phyloP scores from a whole-genome alignment of 2,888 invertebrate species.

The Meta bourneti region DNA sequence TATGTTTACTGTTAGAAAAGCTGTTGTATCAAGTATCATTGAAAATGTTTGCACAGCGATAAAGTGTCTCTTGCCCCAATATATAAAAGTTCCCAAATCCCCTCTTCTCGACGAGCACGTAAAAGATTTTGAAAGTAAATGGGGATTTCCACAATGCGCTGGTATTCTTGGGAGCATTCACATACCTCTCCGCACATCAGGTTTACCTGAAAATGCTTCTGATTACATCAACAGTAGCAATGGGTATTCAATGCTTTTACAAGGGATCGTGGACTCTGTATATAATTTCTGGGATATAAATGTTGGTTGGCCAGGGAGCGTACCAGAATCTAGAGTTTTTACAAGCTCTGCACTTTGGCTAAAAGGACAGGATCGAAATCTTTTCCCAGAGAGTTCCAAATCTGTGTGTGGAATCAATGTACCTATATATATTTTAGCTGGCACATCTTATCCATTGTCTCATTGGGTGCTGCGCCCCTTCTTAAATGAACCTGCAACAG shows the following conservation, averaged over 20 bases:
- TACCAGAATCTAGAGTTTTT: slow-evolving; percentile 56
- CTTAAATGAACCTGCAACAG: slow-evolving; percentile 28
- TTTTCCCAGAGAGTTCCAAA: slow-evolving; percentile 42
- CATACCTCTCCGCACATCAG: slow-evolving; percentile 39
- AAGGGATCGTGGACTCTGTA: slow-evolving; percentile 57
- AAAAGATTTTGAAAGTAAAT: slow-evolving; percentile 52
- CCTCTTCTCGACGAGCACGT: background rate
- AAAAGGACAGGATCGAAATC: slow-evolving; percentile 51
- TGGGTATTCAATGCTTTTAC: slow-evolving; percentile 49
- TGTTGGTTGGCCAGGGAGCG: slow-evolving; percentile 63
- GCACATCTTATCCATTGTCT: slow-evolving; percentile 52
- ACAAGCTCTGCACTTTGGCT: slow-evolving; percentile 53
- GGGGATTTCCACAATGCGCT: slow-evolving; percentile 58
- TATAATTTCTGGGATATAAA: slow-evolving; percentile 62
- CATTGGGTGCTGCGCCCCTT: slow-evolving; percentile 56
- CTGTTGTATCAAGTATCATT: slow-evolving; percentile 14
- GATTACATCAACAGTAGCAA: slow-evolving; percentile 51
- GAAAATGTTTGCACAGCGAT: slow-evolving; percentile 47
- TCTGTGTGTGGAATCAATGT: slow-evolving; percentile 12
- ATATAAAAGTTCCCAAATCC: slow-evolving; percentile 35
- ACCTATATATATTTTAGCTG: slow-evolving; percentile 58
- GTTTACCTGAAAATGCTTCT: slow-evolving; percentile 47
- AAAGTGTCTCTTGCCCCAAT: slow-evolving; percentile 49
- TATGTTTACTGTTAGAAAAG: slow-evolving; percentile 23
- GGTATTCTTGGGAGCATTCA: slow-evolving; percentile 57